phyloP scores from a whole-genome alignment of 2,797 vertebrate species.

The Bradypodion pumilum region DNA sequence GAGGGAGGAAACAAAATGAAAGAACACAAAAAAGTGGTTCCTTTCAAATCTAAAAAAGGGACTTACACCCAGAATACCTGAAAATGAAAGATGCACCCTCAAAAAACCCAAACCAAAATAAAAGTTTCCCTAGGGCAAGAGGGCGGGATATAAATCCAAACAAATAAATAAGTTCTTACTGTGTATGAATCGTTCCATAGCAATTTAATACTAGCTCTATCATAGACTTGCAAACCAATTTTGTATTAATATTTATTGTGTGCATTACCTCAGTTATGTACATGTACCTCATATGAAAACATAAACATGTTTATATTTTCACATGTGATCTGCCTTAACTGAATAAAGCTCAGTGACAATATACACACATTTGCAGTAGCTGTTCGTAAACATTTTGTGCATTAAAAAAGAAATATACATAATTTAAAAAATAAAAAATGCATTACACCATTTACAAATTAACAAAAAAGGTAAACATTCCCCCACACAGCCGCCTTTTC shows the following conservation, averaged over 20 bases:
- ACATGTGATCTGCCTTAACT: slow-evolving; percentile 82
- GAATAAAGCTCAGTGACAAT: slow-evolving; percentile 85
- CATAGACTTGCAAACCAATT: slow-evolving; percentile 63
- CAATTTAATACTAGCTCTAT: slow-evolving; percentile 44
- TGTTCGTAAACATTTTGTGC: slow-evolving; percentile 87
- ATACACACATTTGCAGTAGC: slow-evolving; percentile 85
- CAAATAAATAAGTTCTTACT: no score
- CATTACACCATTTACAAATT: slow-evolving; percentile 88
- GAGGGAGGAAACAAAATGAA: no score
- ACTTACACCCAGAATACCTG: no score
- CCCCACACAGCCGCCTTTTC: slow-evolving; percentile 80
- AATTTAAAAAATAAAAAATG: slow-evolving; percentile 84
- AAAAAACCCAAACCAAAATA: no score
- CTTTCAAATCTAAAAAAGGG: no score
- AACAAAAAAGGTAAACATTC: slow-evolving; percentile 84
- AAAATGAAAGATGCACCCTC: no score
- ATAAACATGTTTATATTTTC: slow-evolving; percentile 77
- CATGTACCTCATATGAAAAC: slow-evolving; percentile 93
- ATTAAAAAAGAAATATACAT: slow-evolving; percentile 88
- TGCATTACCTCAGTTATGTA: slow-evolving; percentile 88
- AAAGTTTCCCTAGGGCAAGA: no score
- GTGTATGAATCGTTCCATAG: background rate
- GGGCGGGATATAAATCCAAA: no score
- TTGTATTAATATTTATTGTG: slow-evolving; percentile 83
- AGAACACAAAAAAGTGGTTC: background rate